phyloP scores from a whole-genome alignment of 2,888 invertebrate genomes.

The Drosophila putrida region DNA sequence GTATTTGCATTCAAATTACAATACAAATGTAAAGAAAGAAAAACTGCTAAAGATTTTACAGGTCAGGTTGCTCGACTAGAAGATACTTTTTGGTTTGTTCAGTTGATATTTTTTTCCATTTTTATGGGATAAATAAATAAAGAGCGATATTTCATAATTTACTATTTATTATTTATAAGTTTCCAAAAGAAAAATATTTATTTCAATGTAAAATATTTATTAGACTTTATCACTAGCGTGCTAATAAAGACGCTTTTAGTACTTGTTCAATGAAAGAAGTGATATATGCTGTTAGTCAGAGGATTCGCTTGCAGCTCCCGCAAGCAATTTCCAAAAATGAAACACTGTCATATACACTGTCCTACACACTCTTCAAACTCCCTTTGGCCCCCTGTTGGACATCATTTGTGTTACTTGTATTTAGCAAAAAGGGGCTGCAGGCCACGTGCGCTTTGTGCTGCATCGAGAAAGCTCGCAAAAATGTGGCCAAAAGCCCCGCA shows the following conservation, averaged over 20 bases:
- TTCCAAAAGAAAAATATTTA: too few relatives aligned
- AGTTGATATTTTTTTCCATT: too few relatives aligned
- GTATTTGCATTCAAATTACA: constrained; percentile 47
- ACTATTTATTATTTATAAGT: too few relatives aligned
- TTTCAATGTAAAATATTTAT: too few relatives aligned
- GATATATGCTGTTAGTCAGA: neutral
- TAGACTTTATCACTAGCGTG: too few relatives aligned
- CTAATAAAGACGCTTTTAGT: neutral
- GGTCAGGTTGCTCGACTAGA: neutral
- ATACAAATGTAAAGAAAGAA: constrained; percentile 9
- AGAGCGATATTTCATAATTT: too few relatives aligned
- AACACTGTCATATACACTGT: constrained; percentile 3
- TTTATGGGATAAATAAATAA: too few relatives aligned
- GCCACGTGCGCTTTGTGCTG: constrained; percentile 32
- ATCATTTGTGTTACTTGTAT: constrained; percentile 10
- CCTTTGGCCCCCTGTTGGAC: neutral
- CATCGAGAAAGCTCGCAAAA: constrained; percentile 23
- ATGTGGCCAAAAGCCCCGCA: constrained; percentile 46
- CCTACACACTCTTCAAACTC: neutral
- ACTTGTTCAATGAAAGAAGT: neutral
- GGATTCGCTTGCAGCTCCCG: neutral
- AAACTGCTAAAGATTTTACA: neutral
- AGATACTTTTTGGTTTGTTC: neutral
- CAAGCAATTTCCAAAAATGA: neutral
- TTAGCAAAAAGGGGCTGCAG: constrained; percentile 33